Percentiles rank a stretch among this genome's conserved stretches.
Conservation (phyloP, 2,797 vertebrate species). For the Tapera naevia region DNA sequence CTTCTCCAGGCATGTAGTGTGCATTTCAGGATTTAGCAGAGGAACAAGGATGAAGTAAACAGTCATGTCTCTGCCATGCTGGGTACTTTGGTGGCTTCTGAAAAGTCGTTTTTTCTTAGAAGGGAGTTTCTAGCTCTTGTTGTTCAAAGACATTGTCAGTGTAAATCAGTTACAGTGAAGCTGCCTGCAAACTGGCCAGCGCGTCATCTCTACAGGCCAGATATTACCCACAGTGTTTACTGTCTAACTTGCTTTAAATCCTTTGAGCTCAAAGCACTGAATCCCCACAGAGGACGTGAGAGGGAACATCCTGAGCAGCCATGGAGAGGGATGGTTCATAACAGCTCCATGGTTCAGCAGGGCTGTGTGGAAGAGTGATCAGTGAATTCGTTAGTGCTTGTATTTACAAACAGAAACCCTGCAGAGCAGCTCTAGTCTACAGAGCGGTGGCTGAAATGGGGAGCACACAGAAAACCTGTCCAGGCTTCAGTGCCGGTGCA, state of each 20-base stretch:
- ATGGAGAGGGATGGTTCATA: accelerated
- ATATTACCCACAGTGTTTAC: background rate
- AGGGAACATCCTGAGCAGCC: background rate
- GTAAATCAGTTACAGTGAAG: background rate
- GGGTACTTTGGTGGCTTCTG: background rate
- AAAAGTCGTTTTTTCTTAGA: background rate
- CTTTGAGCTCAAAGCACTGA: background rate
- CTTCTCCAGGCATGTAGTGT: background rate
- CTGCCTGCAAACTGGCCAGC: background rate
- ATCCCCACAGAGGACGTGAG: background rate
- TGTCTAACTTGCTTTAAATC: background rate
- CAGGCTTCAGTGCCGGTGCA: background rate
- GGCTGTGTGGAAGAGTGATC: background rate
- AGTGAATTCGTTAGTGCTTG: background rate
- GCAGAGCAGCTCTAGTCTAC: background rate
- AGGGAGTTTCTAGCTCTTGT: background rate
- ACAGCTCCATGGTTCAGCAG: background rate
- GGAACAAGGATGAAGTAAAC: background rate
- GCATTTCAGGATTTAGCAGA: background rate
- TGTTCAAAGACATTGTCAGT: background rate
- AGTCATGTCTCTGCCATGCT: background rate
- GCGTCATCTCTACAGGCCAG: background rate
- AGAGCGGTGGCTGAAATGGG: background rate
- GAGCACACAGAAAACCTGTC: background rate
- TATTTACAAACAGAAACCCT: background rate